These are phyloP conservation scores for Aix galericulata DNA, from an alignment of 2,113 vertebrate genomes.

Conservation along the genomic window DNA sequence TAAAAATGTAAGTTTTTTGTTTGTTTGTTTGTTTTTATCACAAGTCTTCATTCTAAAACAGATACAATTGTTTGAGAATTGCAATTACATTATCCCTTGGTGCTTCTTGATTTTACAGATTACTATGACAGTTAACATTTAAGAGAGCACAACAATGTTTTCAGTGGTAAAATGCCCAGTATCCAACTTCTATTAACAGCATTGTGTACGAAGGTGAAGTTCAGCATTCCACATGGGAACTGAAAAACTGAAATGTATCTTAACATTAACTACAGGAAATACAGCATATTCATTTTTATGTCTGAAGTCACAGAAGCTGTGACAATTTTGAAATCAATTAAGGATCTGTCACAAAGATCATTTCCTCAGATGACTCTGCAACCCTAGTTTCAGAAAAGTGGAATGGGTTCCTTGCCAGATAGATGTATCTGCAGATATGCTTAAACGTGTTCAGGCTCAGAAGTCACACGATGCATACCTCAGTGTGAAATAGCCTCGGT, in stretches of 20 bases:
- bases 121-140: conserved; percentile 64
- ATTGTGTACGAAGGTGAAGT: conserved; percentile 36
- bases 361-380: not conserved
- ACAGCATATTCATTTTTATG: not conserved
- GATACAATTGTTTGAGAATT: conserved; percentile 65
- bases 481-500: not conserved
- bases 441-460: fast-evolving
- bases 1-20: conserved; percentile 59
- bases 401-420: not conserved
- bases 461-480: not conserved
- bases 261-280: not conserved
- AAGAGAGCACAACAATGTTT: conserved; percentile 42
- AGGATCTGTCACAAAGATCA: not conserved
- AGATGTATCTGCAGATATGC: not conserved
- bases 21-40: not conserved
- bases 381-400: not conserved
- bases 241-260: not conserved
- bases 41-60: conserved; percentile 64
- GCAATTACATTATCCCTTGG: conserved; percentile 62
- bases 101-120: conserved; percentile 62
- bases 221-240: not conserved
- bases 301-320: not conserved
- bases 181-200: conserved; percentile 43
- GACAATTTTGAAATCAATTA: not conserved
- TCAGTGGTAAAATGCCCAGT: conserved; percentile 48